Evolutionary conservation across 2,888 invertebrate genomes (phyloP), one percentile per base, ranked within the genome.

Genomic region (Homarus gammarus): DNA sequence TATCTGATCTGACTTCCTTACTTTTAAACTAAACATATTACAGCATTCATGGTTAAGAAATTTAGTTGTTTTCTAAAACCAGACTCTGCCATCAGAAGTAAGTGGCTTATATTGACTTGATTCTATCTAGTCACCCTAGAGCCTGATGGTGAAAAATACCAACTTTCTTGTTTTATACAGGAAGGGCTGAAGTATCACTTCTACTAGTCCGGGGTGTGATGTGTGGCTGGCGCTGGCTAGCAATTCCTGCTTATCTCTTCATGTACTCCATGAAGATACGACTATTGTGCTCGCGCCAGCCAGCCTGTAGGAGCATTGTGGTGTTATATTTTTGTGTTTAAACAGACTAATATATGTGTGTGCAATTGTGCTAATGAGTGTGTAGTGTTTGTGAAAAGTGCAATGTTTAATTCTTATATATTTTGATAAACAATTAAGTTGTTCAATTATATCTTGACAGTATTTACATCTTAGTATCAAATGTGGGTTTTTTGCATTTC

Each of bases 131-230:
- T 75, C 22, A 27, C 31, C n/a, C 2, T 72, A 44, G 27, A 33
- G n/a, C 27, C 15, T 44, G 40, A 15, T 18, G 75, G 44, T 75
- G 75, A 49, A 44, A n/a, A 75, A 75, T 75, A 56, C 49, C 3
- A 22, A 83, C 44, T 64, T 33, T 85, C 61, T 86, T 86, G 79
- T 87, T 70, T 51, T 70, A 38, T 81, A 38, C 87, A 87, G 87
- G 87, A 33, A 72, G 87, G 87, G 61, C 87, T 87, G 81, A 87
- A 87, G 27, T 87, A 87, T 87, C 81, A 87, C 81, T 87, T 87
- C 87, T 87, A 72, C 87, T 87, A 86, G 87, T 81, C 51, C 81
- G 27, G 81, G 44, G 40, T 72, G 27, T 27, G 87, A 72, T 85
- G 83, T 83, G 44, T 70, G 86, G 78, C 86, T 78, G 78, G 86